phyloP scores from a whole-genome alignment of 2,113 vertebrate species.

The Pseudopodoces humilis region DNA sequence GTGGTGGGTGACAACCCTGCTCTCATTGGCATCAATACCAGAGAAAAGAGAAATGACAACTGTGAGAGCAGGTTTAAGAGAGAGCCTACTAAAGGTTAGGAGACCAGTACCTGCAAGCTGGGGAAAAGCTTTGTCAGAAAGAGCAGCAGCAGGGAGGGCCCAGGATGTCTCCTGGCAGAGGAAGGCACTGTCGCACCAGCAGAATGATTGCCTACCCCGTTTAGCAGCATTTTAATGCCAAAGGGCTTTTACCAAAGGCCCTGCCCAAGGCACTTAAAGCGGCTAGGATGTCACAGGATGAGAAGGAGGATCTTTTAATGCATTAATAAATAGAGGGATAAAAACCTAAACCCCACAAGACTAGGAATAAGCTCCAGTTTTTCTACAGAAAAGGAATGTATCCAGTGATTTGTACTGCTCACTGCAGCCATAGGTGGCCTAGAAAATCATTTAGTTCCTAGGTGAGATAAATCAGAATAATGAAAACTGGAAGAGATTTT shows the following conservation, averaged over 20 bases:
- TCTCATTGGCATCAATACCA: background rate
- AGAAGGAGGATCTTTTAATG: slow-evolving; percentile 9
- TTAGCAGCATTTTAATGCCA: background rate
- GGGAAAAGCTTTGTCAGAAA: background rate
- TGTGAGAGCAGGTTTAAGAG: fast-evolving
- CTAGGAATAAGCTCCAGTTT: background rate
- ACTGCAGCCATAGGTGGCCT: background rate
- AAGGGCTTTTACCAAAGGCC: background rate
- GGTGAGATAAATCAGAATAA: background rate
- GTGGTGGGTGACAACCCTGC: background rate
- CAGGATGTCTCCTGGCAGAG: background rate
- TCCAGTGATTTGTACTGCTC: background rate
- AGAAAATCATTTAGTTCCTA: background rate
- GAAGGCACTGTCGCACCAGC: background rate
- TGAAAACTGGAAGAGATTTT: background rate
- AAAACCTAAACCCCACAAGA: background rate
- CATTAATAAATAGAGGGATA: background rate
- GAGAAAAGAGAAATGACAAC: background rate
- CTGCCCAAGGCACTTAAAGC: background rate
- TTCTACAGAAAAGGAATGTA: background rate
- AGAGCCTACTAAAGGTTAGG: background rate
- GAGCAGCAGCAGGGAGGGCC: background rate
- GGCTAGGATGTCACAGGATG: background rate
- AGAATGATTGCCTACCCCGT: background rate
- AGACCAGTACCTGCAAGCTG: background rate